phyloP scores from a whole-genome alignment of 2,113 vertebrate genomes.

The Strigops habroptila region DNA sequence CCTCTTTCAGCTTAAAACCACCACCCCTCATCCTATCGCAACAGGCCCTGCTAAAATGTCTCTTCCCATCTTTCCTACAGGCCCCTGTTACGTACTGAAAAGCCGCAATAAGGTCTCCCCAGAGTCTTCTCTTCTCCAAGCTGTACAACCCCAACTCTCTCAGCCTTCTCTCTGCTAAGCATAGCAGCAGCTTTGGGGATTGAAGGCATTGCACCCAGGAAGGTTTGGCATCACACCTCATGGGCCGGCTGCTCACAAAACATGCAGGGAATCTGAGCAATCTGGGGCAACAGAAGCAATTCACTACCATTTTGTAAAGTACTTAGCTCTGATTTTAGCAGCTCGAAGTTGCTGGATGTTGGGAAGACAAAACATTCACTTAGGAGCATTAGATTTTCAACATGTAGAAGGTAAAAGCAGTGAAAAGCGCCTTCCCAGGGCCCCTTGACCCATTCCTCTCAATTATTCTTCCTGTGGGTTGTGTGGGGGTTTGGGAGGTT shows the following conservation, averaged over 20 bases:
- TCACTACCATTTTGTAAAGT: background rate
- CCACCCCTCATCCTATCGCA: background rate
- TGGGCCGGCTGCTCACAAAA: background rate
- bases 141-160: background rate
- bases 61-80: background rate
- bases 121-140: background rate
- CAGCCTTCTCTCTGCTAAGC: background rate
- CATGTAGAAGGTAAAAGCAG: background rate
- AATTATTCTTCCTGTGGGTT: background rate
- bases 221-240: background rate
- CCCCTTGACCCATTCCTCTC: background rate
- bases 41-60: background rate
- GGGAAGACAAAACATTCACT: background rate
- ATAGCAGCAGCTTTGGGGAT: background rate
- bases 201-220: background rate
- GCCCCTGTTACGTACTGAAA: background rate
- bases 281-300: fast-evolving
- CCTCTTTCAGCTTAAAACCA: background rate
- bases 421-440: background rate
- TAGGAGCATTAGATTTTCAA: background rate
- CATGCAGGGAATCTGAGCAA: background rate
- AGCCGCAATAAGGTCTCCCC: background rate
- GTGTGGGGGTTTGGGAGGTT: background rate
- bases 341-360: background rate
- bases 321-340: background rate